These are phyloP conservation scores for Holothuria scabra DNA, from an alignment of 53 echinoderm and acorn worm species.

Conservation along the genomic window DNA sequence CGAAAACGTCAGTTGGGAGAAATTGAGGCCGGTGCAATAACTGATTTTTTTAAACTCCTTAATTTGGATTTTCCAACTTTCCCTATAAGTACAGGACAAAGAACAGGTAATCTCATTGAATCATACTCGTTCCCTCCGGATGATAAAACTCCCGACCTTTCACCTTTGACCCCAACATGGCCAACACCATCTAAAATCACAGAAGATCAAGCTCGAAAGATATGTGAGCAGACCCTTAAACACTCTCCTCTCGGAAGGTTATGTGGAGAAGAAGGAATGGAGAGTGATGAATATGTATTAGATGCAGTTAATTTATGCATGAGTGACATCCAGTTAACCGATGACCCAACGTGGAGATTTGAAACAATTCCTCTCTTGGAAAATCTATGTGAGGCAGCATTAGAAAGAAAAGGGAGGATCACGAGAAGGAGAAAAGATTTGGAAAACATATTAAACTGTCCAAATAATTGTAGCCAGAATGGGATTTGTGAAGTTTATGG, in stretches of 20 bases:
- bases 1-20: slow-evolving; percentile 13
- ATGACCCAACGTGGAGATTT: slow-evolving; percentile 83
- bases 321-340: slow-evolving; percentile 88
- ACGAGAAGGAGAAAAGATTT: background rate
- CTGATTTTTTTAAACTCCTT: slow-evolving; percentile 58
- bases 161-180: slow-evolving; percentile 69
- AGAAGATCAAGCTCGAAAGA: slow-evolving; percentile 69
- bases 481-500: slow-evolving; percentile 78
- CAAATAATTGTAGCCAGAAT: slow-evolving; percentile 80
- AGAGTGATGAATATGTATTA: slow-evolving; percentile 78
- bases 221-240: slow-evolving; percentile 69
- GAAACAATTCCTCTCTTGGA: slow-evolving; percentile 82
- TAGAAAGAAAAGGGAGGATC: slow-evolving; percentile 58
- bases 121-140: slow-evolving; percentile 85
- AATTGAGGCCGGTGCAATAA: slow-evolving; percentile 8
- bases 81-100: background rate
- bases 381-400: slow-evolving; percentile 88
- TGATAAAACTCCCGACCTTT: slow-evolving; percentile 62
- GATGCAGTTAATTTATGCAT: slow-evolving; percentile 91
- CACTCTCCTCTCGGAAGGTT: slow-evolving; percentile 72
- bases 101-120: slow-evolving; percentile 22
- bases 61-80: slow-evolving; percentile 57
- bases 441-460: slow-evolving; percentile 70
- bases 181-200: slow-evolving; percentile 92
- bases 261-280: slow-evolving; percentile 64